Conservation (phyloP, 2,888 invertebrate genomes). For the Flabesymbios commensalis region DNA sequence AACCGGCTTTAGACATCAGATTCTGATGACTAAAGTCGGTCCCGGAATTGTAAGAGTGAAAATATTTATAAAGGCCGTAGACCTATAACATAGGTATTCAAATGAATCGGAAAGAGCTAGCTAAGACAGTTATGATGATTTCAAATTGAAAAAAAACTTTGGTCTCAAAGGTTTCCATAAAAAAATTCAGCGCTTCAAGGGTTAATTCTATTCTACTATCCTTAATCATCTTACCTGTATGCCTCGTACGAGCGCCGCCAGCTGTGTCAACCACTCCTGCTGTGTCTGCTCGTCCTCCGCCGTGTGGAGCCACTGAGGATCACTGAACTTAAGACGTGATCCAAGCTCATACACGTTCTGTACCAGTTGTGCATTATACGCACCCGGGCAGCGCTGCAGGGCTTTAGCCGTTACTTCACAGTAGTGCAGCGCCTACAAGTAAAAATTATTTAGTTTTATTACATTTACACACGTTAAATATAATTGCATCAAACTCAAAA, state of each 20-base stretch:
- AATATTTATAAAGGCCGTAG: too few relatives aligned
- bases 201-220: too few relatives aligned
- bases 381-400: conserved; percentile 67
- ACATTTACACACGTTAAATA: background rate
- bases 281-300: conserved; percentile 61
- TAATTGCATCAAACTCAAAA: background rate
- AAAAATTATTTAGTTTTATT: background rate
- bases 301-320: conserved; percentile 64
- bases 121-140: too few relatives aligned
- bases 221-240: conserved; percentile 42
- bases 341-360: conserved; percentile 58
- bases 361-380: conserved; percentile 32
- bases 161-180: too few relatives aligned
- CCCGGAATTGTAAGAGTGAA: too few relatives aligned
- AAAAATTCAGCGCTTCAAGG: too few relatives aligned
- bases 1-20: too few relatives aligned
- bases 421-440: conserved; percentile 71
- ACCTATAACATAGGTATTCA: too few relatives aligned
- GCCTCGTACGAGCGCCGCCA: conserved; percentile 60
- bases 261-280: conserved; percentile 67
- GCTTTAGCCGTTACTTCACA: conserved; percentile 78
- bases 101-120: too few relatives aligned
- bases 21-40: too few relatives aligned
- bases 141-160: too few relatives aligned
- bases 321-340: conserved; percentile 73